Conservation (phyloP, 2,113 vertebrate species). For the Engystomops pustulosus region DNA sequence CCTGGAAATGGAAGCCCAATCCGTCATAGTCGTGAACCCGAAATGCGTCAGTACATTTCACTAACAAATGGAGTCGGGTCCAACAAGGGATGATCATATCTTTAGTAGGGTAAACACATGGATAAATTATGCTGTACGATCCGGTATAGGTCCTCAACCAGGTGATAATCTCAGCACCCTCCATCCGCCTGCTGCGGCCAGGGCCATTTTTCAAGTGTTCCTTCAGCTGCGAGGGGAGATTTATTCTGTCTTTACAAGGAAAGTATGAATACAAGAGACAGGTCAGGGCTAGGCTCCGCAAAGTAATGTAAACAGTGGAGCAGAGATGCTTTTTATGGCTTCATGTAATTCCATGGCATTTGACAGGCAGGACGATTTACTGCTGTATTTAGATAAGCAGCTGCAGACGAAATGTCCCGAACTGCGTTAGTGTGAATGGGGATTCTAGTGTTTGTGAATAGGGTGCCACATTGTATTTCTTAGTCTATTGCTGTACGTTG, state of each 20-base stretch:
- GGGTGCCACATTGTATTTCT: background rate
- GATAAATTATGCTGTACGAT: background rate
- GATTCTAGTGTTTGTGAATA: background rate
- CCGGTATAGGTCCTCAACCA: background rate
- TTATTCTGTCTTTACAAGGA: conserved; percentile 72
- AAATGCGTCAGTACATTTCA: background rate
- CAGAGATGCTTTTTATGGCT: conserved; percentile 89
- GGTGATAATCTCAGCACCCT: conserved; percentile 45
- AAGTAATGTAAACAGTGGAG: conserved; percentile 86
- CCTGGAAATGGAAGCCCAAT: too few species aligned
- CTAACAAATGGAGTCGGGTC: background rate
- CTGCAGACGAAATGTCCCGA: conserved; percentile 63
- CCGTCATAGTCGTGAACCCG: background rate
- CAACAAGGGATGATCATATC: background rate
- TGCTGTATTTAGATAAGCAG: conserved; percentile 94
- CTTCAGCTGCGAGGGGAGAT: conserved; percentile 64
- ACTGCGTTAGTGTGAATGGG: conserved; percentile 43
- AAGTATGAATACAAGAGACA: conserved; percentile 77
- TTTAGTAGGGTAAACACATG: background rate
- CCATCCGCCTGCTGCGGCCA: background rate
- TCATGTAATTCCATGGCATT: conserved; percentile 80
- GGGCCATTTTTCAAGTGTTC: conserved; percentile 38
- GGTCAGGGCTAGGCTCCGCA: conserved; percentile 79
- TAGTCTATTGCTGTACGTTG: background rate
- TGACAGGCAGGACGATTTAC: conserved; percentile 88